A percentile compares a stretch with the other conserved stretches of the same genome.
Evolutionary conservation across 2,113 vertebrate genomes (phyloP).

Genomic region (Castor canadensis): DNA sequence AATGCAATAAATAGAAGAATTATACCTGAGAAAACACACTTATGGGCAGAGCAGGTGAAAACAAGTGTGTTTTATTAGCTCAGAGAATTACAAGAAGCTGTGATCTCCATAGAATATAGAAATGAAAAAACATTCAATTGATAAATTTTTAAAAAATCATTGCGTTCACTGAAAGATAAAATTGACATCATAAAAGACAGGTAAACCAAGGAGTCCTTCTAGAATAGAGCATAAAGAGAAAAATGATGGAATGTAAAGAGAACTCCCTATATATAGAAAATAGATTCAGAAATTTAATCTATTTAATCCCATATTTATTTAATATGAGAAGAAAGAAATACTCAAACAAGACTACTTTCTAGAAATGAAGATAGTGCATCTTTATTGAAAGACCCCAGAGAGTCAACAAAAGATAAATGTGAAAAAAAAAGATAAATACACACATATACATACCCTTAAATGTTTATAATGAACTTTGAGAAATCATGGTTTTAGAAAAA

Average conservation of each 20-base stretch:
- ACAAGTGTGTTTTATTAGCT: not conserved
- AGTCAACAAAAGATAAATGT: no score
- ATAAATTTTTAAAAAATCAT: not conserved
- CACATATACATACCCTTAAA: not conserved
- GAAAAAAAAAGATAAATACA: not conserved
- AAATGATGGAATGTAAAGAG: not conserved
- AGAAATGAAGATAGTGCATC: not conserved
- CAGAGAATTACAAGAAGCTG: not conserved
- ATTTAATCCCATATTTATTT: not conserved
- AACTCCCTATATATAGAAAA: not conserved
- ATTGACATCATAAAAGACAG: not conserved
- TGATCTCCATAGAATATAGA: not conserved
- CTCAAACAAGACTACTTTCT: not conserved
- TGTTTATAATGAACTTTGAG: not conserved
- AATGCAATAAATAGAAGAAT: not conserved
- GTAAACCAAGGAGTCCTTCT: not conserved
- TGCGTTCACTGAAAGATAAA: not conserved
- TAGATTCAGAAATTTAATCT: not conserved
- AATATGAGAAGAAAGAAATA: not conserved
- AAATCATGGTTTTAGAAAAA: slow-evolving; percentile 9
- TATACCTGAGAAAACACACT: not conserved
- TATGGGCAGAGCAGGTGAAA: not conserved
- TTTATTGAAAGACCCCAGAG: not conserved
- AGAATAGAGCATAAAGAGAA: not conserved
- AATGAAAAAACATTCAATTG: not conserved